Evolutionary conservation across 2,797 vertebrate species (phyloP).

Genomic region (Petrocephalus sullivani): DNA sequence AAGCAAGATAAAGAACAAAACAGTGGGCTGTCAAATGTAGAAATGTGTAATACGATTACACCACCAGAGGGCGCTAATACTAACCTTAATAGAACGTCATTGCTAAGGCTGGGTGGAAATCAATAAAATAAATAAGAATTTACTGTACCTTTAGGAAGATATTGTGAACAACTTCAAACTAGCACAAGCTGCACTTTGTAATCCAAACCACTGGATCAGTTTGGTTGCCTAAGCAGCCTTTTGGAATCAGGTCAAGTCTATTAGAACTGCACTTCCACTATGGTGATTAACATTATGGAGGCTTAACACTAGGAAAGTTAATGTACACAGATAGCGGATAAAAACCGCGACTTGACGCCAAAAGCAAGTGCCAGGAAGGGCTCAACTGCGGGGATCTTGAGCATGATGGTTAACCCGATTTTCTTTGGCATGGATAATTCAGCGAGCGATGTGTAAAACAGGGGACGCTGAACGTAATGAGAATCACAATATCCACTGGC

Average conservation of each 20-base stretch:
- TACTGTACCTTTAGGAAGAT: not conserved
- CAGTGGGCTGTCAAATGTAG: not conserved
- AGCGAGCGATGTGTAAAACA: not conserved
- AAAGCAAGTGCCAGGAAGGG: not conserved
- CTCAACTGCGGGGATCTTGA: not conserved
- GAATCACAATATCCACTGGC: not conserved
- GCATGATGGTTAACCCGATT: not conserved
- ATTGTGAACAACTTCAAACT: not conserved
- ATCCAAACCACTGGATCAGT: not conserved
- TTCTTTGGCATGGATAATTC: not conserved
- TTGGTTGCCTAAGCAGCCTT: not conserved
- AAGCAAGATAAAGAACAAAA: conserved; percentile 14
- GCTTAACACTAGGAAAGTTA: not conserved
- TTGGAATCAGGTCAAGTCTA: not conserved
- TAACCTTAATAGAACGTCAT: not conserved
- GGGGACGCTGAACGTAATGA: not conserved
- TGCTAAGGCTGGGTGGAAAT: not conserved
- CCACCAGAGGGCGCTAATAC: conserved; percentile 51
- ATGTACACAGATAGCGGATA: not conserved
- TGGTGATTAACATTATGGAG: not conserved
- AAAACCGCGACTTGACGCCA: not conserved
- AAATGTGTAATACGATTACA: conserved; percentile 22
- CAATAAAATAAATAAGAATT: not conserved
- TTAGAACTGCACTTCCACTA: not conserved
- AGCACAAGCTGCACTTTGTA: not conserved